Evolutionary conservation across 2,797 vertebrate species (phyloP).

Genomic region (Pangasius macronema): DNA sequence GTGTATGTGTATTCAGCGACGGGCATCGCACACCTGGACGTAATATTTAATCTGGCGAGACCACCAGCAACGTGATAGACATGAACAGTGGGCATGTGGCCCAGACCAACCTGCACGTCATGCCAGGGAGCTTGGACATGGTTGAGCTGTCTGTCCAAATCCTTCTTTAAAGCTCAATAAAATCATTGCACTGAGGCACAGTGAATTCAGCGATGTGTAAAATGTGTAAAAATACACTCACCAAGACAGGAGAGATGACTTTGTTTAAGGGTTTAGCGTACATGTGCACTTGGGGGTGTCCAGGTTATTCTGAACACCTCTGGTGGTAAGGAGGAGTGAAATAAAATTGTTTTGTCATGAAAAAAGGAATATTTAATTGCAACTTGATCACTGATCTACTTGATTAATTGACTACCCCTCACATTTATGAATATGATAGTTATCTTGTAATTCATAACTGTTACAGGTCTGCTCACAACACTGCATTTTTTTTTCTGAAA

Average conservation of each 20-base stretch:
- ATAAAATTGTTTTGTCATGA: neutral
- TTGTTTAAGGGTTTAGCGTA: neutral
- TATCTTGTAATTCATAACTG: neutral
- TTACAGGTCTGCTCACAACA: neutral
- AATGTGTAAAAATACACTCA: neutral
- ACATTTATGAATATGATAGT: neutral
- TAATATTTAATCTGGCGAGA: neutral
- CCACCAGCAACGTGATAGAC: neutral
- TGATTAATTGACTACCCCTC: too few species aligned
- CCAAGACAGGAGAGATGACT: neutral
- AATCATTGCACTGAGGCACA: neutral
- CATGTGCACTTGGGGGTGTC: neutral
- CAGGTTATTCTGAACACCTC: neutral
- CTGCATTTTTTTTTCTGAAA: neutral
- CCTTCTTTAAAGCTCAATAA: slow-evolving; percentile 22
- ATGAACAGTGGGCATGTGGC: slow-evolving; percentile 14
- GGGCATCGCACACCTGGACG: neutral
- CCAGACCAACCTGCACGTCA: slow-evolving; percentile 5
- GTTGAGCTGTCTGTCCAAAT: slow-evolving; percentile 24
- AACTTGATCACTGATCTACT: too few species aligned
- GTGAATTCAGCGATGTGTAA: slow-evolving; percentile 15
- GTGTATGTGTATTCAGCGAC: neutral
- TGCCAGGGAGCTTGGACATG: slow-evolving; percentile 11
- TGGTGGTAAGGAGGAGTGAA: neutral
- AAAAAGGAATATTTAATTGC: neutral